These are phyloP conservation scores for Canis aureus DNA, from an alignment of 2,113 vertebrate genomes.

Conservation along the genomic window DNA sequence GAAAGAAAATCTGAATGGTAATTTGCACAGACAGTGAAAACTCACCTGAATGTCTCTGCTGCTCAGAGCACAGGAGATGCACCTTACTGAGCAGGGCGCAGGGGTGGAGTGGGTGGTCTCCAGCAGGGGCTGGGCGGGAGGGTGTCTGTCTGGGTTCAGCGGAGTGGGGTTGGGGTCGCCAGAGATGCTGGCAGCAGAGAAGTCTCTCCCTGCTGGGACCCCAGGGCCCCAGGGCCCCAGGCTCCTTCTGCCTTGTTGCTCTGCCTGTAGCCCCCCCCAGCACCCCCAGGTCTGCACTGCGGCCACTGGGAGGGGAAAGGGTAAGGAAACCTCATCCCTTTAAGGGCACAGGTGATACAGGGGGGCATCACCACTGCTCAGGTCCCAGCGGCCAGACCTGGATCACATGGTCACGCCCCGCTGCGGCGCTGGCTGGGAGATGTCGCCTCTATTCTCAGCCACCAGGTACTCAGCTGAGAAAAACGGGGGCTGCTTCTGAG, in stretches of 20 bases:
- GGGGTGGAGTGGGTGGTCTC: not conserved
- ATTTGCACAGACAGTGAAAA: not conserved
- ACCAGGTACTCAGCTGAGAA: fast-evolving
- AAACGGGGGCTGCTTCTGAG: not conserved
- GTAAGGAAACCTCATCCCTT: not conserved
- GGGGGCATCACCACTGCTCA: not conserved
- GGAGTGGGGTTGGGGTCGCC: not conserved
- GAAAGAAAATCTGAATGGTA: not conserved
- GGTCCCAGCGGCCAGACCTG: not conserved
- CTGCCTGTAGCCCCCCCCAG: not conserved
- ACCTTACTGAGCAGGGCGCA: fast-evolving
- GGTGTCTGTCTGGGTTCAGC: not conserved
- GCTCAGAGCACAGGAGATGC: not conserved
- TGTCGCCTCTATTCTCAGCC: not conserved
- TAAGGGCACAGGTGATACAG: conserved; percentile 39
- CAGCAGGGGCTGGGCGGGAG: not conserved
- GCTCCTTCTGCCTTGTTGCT: not conserved
- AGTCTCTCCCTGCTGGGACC: conserved; percentile 51
- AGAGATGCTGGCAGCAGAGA: not conserved
- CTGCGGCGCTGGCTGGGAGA: not conserved
- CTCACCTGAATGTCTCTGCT: not conserved
- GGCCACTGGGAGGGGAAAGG: not conserved
- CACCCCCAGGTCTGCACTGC: too few species aligned
- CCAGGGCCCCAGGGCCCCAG: conserved; percentile 64
- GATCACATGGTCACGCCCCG: not conserved